Evolutionary conservation across 2,888 invertebrate species (phyloP).

Genomic region (Eupithecia insigniata): DNA sequence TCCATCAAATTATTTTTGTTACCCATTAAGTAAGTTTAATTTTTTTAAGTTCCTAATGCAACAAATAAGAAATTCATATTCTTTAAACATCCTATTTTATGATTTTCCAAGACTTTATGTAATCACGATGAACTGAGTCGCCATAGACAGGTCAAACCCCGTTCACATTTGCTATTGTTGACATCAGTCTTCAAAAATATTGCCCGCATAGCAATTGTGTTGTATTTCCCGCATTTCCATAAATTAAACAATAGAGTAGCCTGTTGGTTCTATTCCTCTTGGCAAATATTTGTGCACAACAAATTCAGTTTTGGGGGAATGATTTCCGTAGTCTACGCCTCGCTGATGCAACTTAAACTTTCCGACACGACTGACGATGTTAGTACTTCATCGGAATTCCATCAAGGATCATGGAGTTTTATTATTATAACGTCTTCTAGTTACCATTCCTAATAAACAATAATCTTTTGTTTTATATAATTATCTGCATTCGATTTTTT

Average conservation of each 20-base stretch:
- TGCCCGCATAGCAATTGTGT: slow-evolving; percentile 16
- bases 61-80: too few relatives aligned
- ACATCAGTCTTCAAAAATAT: slow-evolving; percentile 13
- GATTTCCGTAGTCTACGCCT: slow-evolving; percentile 36
- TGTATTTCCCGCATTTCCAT: slow-evolving; percentile 33
- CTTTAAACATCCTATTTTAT: too few relatives aligned
- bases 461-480: neutral
- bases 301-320: slow-evolving; percentile 33
- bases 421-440: neutral
- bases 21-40: too few relatives aligned
- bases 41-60: too few relatives aligned
- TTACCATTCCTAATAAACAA: neutral
- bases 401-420: neutral
- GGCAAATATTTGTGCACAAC: slow-evolving; percentile 36
- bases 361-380: slow-evolving; percentile 19
- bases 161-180: slow-evolving; percentile 1
- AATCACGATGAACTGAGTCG: too few relatives aligned
- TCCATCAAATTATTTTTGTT: too few relatives aligned
- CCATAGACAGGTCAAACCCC: neutral
- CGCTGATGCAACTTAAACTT: neutral
- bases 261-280: slow-evolving; percentile 32
- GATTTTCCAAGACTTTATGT: too few relatives aligned
- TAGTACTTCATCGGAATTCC: neutral
- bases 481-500: neutral
- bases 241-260: slow-evolving; percentile 30